Percentiles rank a stretch among this genome's conserved stretches.
Evolutionary conservation across 2,888 invertebrate species (phyloP).

Genomic region (Lapara coniferarum): DNA sequence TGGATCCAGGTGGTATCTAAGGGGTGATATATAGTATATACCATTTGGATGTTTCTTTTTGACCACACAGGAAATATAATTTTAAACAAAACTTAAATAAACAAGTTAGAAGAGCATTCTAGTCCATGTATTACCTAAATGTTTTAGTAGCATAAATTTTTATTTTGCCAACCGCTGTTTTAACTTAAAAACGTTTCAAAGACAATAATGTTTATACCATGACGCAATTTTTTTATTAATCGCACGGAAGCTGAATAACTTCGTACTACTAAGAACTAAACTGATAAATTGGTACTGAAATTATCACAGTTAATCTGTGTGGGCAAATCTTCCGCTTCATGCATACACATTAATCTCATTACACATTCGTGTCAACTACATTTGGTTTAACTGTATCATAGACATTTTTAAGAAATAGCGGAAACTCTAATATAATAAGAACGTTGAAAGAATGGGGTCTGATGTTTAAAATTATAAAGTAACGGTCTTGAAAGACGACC

Average conservation of each 20-base stretch:
- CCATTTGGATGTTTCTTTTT: too few species aligned
- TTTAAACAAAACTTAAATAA: too few species aligned
- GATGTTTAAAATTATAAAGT: constrained; percentile 3
- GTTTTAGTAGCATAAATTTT: too few species aligned
- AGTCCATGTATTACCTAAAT: too few species aligned
- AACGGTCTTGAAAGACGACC: constrained; percentile 7
- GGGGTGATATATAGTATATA: too few species aligned
- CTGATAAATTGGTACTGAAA: background rate
- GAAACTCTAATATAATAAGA: constrained; percentile 8
- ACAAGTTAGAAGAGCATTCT: too few species aligned
- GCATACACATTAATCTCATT: constrained; percentile 17
- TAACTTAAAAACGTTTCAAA: too few species aligned
- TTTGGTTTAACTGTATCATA: constrained; percentile 19
- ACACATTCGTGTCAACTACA: constrained; percentile 12
- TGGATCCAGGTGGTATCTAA: background rate
- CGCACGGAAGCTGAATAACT: background rate
- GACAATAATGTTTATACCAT: too few species aligned
- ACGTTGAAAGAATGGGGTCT: constrained; percentile 20
- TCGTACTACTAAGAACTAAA: background rate
- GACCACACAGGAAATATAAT: too few species aligned
- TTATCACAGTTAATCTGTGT: background rate
- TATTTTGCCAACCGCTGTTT: too few species aligned
- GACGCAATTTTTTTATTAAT: background rate
- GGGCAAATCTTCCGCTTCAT: constrained; percentile 16
- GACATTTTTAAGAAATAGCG: constrained; percentile 16